A percentile compares a stretch with the other conserved stretches of the same genome.
These are phyloP conservation scores for Phyllotreta striolata DNA, from an alignment of 2,888 invertebrate genomes.

Conservation along the genomic window DNA sequence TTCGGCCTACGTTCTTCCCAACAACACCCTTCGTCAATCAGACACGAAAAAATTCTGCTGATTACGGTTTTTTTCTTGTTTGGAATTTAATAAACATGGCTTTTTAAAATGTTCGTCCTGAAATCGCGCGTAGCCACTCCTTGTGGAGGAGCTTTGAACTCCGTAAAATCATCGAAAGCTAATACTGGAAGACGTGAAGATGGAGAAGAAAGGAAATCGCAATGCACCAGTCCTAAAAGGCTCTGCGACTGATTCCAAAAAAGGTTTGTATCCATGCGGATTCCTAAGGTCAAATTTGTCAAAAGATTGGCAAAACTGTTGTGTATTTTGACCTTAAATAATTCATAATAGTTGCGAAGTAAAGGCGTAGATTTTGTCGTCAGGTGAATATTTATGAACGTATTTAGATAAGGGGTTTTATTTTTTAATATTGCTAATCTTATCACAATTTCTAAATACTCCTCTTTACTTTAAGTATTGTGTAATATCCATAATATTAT, in stretches of 20 bases:
- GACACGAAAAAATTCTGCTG: conserved; percentile 39
- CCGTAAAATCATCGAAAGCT: conserved; percentile 57
- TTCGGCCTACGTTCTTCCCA: conserved; percentile 54
- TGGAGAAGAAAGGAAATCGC: conserved; percentile 82
- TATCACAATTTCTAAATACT: too few relatives aligned
- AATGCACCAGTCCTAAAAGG: conserved; percentile 75
- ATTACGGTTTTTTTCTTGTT: conserved; percentile 63
- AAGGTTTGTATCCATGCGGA: conserved; percentile 65
- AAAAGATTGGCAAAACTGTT: too few relatives aligned
- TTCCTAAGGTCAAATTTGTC: not conserved
- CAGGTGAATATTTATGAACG: too few relatives aligned
- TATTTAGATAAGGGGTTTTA: too few relatives aligned
- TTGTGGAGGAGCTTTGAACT: conserved; percentile 74
- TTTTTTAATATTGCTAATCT: too few relatives aligned
- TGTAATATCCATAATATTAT: too few relatives aligned
- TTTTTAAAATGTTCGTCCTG: conserved; percentile 82
- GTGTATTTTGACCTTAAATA: too few relatives aligned
- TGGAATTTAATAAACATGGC: conserved; percentile 75
- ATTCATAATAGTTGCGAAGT: too few relatives aligned
- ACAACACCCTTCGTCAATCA: conserved; percentile 55
- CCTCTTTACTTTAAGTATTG: too few relatives aligned
- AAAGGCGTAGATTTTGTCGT: too few relatives aligned
- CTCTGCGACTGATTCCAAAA: conserved; percentile 77
- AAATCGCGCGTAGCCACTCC: conserved; percentile 75
- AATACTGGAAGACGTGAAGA: conserved; percentile 63